phyloP scores from a whole-genome alignment of 92 coral and sea anemone genomes.

The Heliopora coerulea region DNA sequence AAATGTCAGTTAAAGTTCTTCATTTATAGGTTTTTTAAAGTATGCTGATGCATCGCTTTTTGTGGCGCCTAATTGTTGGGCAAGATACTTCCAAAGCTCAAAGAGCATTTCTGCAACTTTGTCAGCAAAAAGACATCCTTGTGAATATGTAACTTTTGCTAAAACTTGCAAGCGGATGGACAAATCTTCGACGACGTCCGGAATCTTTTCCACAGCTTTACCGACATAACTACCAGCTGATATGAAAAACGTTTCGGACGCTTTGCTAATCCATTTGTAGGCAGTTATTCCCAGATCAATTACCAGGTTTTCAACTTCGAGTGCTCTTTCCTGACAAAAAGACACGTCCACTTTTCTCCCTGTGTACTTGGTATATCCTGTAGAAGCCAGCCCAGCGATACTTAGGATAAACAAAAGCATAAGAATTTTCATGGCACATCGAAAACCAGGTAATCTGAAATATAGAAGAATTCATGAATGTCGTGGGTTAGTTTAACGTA shows the following conservation, averaged over 20 bases:
- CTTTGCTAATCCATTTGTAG: conserved; percentile 1
- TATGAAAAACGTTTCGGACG: neutral
- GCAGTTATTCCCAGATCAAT: conserved; percentile 10
- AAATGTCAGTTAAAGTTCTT: conserved; percentile 19
- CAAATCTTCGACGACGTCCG: neutral
- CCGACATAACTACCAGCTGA: conserved; percentile 4
- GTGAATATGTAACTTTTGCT: neutral
- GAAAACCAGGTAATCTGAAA: conserved; percentile 32
- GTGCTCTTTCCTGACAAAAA: conserved; percentile 15
- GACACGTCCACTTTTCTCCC: conserved; percentile 27
- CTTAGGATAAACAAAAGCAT: conserved; percentile 8
- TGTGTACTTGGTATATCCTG: conserved; percentile 35
- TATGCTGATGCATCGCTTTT: conserved; percentile 9
- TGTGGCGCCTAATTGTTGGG: too few species aligned
- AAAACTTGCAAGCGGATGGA: neutral
- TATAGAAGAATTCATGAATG: neutral
- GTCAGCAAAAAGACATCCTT: neutral
- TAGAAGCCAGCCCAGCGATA: conserved; percentile 13
- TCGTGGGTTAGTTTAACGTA: too few species aligned
- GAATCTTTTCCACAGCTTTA: neutral
- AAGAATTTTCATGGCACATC: conserved; percentile 14
- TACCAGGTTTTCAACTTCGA: conserved; percentile 8
- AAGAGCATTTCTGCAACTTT: neutral
- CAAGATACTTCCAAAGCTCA: neutral
- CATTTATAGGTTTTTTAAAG: conserved; percentile 19